Evolutionary conservation across 92 coral and sea anemone genomes (phyloP), one percentile per base, ranked within the genome.

Genomic region (Virgularia gustaviana): DNA sequence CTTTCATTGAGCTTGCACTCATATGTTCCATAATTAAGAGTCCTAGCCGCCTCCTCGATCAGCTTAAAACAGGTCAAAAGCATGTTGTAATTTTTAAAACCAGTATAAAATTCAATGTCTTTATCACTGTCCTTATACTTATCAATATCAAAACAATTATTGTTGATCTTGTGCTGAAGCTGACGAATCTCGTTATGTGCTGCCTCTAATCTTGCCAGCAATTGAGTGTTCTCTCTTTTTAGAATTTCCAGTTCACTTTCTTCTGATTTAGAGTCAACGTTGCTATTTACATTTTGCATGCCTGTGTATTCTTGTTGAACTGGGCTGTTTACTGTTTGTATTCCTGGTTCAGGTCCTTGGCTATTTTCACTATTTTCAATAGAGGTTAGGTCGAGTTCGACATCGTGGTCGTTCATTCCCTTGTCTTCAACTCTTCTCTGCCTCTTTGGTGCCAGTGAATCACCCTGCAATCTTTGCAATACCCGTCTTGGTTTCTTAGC

Each of bases 21-120:
- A 22, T 81, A 65, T 25, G 51, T 77, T 44, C 37, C 81, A 57
- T 36, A 57, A 33, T 35, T 24, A 28, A 42, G 20, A 47, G 66
- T 75, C 22, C 34, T 53, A 28, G 76, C 70, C 20, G 71, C 34
- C 53, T 70, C 31, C 49, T 75, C 47, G n/a, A 57, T n/a, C 9
- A 57, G 35, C 4, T 71, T 71, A 36, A 22, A 73, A 71, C 83
- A 78, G 54, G 73, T 42, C 43, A 31, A n/a, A 55, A 62, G 52
- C 27, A 38, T 80, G 20, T 35, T 24, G 29, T 72, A 79, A 63
- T 57, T 71, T 4, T n/a, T n/a, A n/a, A n/a, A n/a, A n/a, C n/a
- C n/a, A n/a, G n/a, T n/a, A n/a, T n/a, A n/a, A n/a, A n/a, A 75
- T 37, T 63, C 85, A 18, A 75, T 68, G 59, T 76, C 86, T 37